A percentile compares a stretch with the other conserved stretches of the same genome.
Conservation (phyloP, 1,140 invertebrate species). For the Zaprionus tsacasi region DNA sequence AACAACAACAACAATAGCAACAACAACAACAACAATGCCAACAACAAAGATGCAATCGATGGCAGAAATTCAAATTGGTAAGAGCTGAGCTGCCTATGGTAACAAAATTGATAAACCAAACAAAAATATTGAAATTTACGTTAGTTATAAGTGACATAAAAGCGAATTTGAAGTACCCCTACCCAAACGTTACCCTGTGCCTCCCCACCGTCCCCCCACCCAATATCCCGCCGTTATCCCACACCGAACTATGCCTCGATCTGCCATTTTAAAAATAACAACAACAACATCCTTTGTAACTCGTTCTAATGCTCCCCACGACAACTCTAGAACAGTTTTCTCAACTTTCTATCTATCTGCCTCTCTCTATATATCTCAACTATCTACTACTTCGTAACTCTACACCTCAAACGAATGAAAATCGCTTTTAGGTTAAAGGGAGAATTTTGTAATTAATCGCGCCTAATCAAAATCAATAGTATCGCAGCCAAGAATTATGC, state of each 20-base stretch:
- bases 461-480: conserved; percentile 49
- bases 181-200: conserved; percentile 10
- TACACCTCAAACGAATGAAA: conserved; percentile 65
- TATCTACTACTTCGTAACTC: conserved; percentile 47
- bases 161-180: conserved; percentile 76
- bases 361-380: conserved; percentile 54
- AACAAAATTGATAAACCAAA: conserved; percentile 30
- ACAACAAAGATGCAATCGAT: conserved; percentile 71
- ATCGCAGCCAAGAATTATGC: conserved; percentile 43
- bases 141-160: conserved; percentile 80
- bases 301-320: conserved; percentile 57
- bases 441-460: conserved; percentile 82
- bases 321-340: conserved; percentile 70
- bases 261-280: conserved; percentile 50
- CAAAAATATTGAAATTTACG: conserved; percentile 48
- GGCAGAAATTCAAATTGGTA: conserved; percentile 75
- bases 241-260: conserved; percentile 51
- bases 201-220: neutral
- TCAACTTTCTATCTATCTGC: conserved; percentile 61
- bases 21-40: conserved; percentile 61
- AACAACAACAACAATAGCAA: conserved; percentile 39
- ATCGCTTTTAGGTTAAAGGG: conserved; percentile 82
- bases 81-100: conserved; percentile 61
- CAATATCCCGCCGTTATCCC: conserved; percentile 42
- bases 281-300: conserved; percentile 60